Conservation (phyloP, 1,140 invertebrate genomes). For the Triops cancriformis region DNA sequence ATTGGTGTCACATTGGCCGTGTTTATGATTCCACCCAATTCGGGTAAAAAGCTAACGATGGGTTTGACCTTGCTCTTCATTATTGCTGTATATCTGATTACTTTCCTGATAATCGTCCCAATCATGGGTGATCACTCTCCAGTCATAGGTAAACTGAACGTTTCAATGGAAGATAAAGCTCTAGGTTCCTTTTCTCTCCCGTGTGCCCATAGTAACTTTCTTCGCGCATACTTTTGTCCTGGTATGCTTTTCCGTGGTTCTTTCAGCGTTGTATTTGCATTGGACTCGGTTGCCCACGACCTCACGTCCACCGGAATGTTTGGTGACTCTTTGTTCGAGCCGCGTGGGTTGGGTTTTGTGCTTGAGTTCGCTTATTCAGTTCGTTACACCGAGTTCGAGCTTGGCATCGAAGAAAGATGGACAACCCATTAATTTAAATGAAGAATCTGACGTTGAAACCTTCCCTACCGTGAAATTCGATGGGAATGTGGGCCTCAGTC, state of each 20-base stretch:
- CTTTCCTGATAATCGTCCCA: slow-evolving; percentile 53
- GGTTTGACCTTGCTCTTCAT: slow-evolving; percentile 50
- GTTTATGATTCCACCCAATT: slow-evolving; percentile 57
- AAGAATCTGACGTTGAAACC: not conserved
- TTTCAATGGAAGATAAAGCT: too few species aligned
- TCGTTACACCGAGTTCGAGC: not conserved
- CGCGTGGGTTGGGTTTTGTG: not conserved
- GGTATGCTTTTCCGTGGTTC: not conserved
- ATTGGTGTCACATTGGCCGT: slow-evolving; percentile 50
- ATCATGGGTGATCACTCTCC: slow-evolving; percentile 51
- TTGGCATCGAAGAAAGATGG: not conserved
- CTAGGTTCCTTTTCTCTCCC: not conserved
- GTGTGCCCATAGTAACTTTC: not conserved
- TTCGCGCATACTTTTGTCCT: not conserved
- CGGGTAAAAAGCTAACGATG: slow-evolving; percentile 54
- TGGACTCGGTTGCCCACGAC: not conserved
- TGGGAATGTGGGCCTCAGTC: not conserved
- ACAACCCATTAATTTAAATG: not conserved
- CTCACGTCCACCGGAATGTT: not conserved
- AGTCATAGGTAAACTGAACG: slow-evolving; percentile 46
- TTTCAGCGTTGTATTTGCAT: not conserved
- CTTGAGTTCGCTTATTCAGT: not conserved
- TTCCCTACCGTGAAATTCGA: not conserved
- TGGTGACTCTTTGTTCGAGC: not conserved
- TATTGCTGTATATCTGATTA: slow-evolving; percentile 52